phyloP scores from a whole-genome alignment of 2,888 invertebrate genomes.

The Dasypolia templi region DNA sequence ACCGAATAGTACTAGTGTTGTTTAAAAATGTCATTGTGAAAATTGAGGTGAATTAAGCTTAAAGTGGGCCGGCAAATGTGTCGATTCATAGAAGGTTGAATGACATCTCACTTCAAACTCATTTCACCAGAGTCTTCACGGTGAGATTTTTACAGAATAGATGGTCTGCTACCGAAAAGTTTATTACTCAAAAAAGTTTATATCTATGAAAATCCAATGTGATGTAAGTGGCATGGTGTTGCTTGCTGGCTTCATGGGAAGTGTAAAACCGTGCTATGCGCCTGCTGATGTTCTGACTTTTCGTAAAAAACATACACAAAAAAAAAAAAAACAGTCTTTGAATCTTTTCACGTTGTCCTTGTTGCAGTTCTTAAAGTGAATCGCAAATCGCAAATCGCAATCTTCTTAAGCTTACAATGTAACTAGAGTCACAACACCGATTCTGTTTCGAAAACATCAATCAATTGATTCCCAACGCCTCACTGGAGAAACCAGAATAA shows the following conservation, averaged over 20 bases:
- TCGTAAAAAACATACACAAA: no score
- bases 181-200: background rate
- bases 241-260: background rate
- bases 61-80: background rate
- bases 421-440: background rate
- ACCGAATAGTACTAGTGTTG: no score
- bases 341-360: no score
- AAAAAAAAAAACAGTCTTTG: no score
- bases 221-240: no score
- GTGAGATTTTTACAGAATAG: background rate
- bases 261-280: no score
- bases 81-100: background rate
- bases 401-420: background rate
- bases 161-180: background rate
- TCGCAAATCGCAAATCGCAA: background rate
- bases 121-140: background rate
- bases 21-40: no score
- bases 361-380: no score
- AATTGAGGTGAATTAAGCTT: background rate
- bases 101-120: background rate
- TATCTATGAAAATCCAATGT: background rate
- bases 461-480: slow-evolving; percentile 3
- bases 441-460: slow-evolving; percentile 4
- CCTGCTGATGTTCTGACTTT: background rate
- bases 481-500: background rate